Evolutionary conservation across 2,113 vertebrate genomes (phyloP), one percentile per base, ranked within the genome.

Genomic region (Microcebus jonahi): DNA sequence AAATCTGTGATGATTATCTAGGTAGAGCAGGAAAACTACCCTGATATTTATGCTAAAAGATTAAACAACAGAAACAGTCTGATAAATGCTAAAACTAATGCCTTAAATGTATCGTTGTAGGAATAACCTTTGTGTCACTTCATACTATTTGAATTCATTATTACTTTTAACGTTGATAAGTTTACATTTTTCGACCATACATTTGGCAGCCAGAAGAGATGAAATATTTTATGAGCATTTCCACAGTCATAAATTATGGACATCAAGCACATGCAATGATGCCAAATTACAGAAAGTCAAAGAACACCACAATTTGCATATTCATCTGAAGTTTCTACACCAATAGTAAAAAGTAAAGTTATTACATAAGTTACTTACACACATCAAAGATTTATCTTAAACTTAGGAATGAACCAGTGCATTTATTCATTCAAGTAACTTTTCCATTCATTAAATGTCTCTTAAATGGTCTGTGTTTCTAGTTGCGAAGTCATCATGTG

Each of bases 351-450:
- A 97, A 96, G 65, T 73, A 97, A 97, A 89, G 96, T 91, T 90
- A 97, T 84, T 91, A 88, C 48, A 42, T 93, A 97, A 97, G 34
- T 96, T 96, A 96, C 97, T 97, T 98, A 79, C 61, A 73, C 70
- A 97, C 76, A 88, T 89, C 92, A 97, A 73, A 97, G 8, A 95
- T 97, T 95, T 95, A 96, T 98, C 90, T 98, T 48, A 97, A 34
- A 88, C 27, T 97, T 84, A 95, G 79, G 93, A 97, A 97, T 86
- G 45, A 94, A 95, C 92, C 80, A 98, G 65, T 57, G 12, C 31
- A 87, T 57, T 97, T 98, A 97, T 97, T 98, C 97, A 98, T 98
- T 98, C 88, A n/a, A 31, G 91, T 97, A 45, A 97, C 92, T 75
- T 31, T 92, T 98, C 88, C 94, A 94, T 98, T 98, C 94, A 97